These are phyloP conservation scores for Rhizoglyphus robini DNA, from an alignment of 1,140 invertebrate genomes.

Conservation along the genomic window DNA sequence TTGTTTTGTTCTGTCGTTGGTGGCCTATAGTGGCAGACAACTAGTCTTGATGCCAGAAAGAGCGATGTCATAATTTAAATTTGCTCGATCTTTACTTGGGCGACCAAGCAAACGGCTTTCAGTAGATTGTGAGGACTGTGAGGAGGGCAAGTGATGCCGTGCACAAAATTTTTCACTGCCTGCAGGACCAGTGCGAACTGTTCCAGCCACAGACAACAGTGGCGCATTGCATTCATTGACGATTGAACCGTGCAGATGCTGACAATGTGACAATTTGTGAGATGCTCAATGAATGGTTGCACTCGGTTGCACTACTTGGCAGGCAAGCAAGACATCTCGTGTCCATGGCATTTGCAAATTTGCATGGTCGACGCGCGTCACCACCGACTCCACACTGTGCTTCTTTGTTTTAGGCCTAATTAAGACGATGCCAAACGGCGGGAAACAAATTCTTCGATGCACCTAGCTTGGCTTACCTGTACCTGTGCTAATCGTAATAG, in stretches of 20 bases:
- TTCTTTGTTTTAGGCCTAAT: neutral
- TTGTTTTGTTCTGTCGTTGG: too few species aligned
- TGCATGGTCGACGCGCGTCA: neutral
- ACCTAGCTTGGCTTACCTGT: constrained; percentile 15
- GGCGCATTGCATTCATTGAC: too few species aligned
- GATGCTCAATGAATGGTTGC: too few species aligned
- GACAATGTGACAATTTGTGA: too few species aligned
- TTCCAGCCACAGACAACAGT: too few species aligned
- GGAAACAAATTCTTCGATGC: constrained; percentile 12
- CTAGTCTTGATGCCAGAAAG: neutral
- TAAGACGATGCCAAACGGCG: constrained; percentile 10
- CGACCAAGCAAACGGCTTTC: too few species aligned
- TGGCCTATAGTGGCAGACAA: neutral
- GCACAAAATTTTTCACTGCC: neutral
- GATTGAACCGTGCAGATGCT: too few species aligned
- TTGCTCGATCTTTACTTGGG: too few species aligned
- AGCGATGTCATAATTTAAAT: too few species aligned
- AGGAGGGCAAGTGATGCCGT: neutral
- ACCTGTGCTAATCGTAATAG: constrained; percentile 4
- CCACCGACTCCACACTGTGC: neutral
- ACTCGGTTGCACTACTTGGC: too few species aligned
- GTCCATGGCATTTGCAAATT: neutral
- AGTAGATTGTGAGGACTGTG: neutral
- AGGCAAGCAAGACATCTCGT: neutral
- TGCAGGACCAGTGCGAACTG: too few species aligned